Evolutionary conservation across 2,797 vertebrate genomes (phyloP), one percentile per base, ranked within the genome.

Genomic region (Synaphobranchus kaupii): DNA sequence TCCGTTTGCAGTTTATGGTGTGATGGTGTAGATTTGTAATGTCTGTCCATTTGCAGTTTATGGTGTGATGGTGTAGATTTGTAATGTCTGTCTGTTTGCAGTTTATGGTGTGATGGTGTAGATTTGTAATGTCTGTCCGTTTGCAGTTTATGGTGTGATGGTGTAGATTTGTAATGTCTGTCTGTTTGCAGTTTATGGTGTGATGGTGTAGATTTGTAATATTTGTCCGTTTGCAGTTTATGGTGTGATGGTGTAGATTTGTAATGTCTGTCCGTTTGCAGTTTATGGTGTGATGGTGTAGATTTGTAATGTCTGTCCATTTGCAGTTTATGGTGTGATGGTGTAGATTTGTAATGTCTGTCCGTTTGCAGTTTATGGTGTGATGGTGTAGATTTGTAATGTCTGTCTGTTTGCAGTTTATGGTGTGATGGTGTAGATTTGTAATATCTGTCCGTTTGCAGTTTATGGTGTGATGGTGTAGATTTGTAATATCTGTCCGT

Each of bases 131-230:
- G 25, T 88, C 89, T 92, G 31, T 63, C 34, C 83, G 85, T 6
- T 88, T 89, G 83, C 93, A 99, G 98, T 99, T 93, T 99, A 99
- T 50, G 98, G 97, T n/a, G n/a, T n/a, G 0, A 96, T 98, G 86
- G 98, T n/a, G n/a, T n/a, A n/a, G n/a, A n/a, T n/a, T n/a, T n/a
- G n/a, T n/a, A n/a, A n/a, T n/a, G n/a, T n/a, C n/a, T n/a, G 8
- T 76, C 44, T 68, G 6, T 80, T 68, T 58, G 7, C 15, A 34
- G 52, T 83, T 28, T n/a, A 6, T 58, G 8, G 17, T 31, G n/a
- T 50, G 68, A 47, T 22, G 1, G 44, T 0, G 3, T 6, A n/a
- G 20, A 39, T 7, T 31, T 0, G 4, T 48, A 0, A 25, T 15
- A 20, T 88, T 88, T 92, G 31, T 63, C 34, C 83, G 85, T 6